Evolutionary conservation across 2,113 vertebrate genomes (phyloP).

Genomic region (Chunga burmeisteri): DNA sequence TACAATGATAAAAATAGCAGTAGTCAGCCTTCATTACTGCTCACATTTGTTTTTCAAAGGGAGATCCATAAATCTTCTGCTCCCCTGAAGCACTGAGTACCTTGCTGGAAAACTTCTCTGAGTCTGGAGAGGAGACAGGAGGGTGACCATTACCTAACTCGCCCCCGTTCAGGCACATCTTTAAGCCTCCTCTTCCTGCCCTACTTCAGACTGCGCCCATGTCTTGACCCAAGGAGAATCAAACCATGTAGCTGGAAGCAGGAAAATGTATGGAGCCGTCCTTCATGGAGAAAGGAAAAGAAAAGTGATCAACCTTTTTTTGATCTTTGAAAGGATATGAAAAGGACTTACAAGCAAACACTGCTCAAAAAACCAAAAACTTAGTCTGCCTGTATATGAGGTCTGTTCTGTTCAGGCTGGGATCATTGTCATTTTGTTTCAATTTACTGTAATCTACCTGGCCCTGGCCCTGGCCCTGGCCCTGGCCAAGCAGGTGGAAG

Average conservation of each 20-base stretch:
- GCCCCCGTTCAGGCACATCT: background rate
- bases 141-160: background rate
- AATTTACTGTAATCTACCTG: background rate
- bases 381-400: background rate
- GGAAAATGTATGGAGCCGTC: background rate
- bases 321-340: background rate
- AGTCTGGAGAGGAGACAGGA: background rate
- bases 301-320: background rate
- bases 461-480: background rate
- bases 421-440: background rate
- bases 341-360: background rate
- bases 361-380: background rate
- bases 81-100: background rate
- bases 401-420: background rate
- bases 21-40: background rate
- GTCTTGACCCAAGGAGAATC: background rate
- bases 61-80: background rate
- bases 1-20: background rate
- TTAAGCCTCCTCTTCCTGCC: background rate
- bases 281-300: background rate
- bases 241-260: background rate
- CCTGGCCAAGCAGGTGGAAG: background rate
- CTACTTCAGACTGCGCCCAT: background rate
- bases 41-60: background rate
- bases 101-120: background rate